Conservation (phyloP, 2,113 vertebrate genomes). For the Aleadryas rufinucha region DNA sequence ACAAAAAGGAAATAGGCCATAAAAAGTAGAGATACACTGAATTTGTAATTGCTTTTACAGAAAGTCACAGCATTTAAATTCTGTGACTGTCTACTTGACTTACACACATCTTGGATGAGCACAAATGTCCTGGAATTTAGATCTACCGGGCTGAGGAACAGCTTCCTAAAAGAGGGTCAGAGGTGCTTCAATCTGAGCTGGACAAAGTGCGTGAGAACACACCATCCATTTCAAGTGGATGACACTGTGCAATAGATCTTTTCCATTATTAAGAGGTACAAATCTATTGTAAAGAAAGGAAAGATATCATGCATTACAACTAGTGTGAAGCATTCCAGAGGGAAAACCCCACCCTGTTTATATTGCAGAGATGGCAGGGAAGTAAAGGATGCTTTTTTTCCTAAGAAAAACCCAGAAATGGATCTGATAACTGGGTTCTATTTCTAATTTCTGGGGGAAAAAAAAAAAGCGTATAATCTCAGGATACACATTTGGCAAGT, state of each 20-base stretch:
- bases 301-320: neutral
- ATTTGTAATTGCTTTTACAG: neutral
- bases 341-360: accelerated
- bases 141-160: neutral
- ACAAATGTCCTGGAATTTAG: neutral
- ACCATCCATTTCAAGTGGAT: neutral
- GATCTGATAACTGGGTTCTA: neutral
- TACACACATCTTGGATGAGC: neutral
- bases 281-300: neutral
- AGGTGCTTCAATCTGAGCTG: neutral
- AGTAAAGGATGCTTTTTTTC: neutral
- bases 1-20: neutral
- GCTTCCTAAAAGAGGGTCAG: neutral
- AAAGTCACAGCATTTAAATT: neutral
- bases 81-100: neutral
- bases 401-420: neutral
- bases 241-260: neutral
- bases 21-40: neutral
- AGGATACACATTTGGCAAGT: neutral
- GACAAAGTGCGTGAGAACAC: neutral
- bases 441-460: neutral
- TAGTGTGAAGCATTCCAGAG: neutral
- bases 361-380: neutral
- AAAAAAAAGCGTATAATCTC: neutral
- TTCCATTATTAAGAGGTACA: neutral